Base-by-base conservation (phyloP, 2,113 vertebrate genomes). In the Caretta caretta region DNA sequence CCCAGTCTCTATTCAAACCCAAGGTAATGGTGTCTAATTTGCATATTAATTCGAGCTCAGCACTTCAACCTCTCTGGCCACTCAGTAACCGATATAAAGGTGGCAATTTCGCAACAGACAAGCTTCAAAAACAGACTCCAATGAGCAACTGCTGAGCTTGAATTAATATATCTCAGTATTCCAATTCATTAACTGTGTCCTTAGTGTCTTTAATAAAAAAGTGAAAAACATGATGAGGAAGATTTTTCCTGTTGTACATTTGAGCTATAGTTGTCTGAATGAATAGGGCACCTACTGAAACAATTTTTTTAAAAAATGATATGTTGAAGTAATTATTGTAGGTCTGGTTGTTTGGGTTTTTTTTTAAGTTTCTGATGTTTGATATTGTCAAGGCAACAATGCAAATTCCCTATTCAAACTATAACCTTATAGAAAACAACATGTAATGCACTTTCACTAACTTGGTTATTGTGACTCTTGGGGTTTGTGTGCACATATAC, bases 341-440 rank as follows among this genome's bases (percentile, higher is more conserved):
- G 12, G 29, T 51, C 83, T 92, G 49, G 27, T 57, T 53, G 5
- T 75, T 27, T 53, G 5, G 65, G 72, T 49, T 88, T n/a, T 3
- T 84, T n/a, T 4, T 38, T 72, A 53, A 87, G 65, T 75, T 83
- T 87, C 91, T 72, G 78, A 50, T 86, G 48, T 50, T 88, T 90
- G 80, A 86, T 93, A 84, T 84, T 91, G 80, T 56, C 3, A 3
- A 59, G 95, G 89, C 62, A 88, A 51, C 87, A 91, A 48, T 92
- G 94, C 86, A 88, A 94, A 96, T 96, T 97, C 90, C 78, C 86
- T 87, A 80, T 97, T 51, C 20, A 76, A 95, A 90, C 81, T 49
- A 76, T 1, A 29, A 53, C 82, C 17, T 29, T 25, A 1, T 84
- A 90, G 72, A 86, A 31, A 91, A 56, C 29, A 92, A 84, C 93